Base-by-base conservation (phyloP, 2,888 invertebrate genomes). In the Drosophila infuscata region DNA sequence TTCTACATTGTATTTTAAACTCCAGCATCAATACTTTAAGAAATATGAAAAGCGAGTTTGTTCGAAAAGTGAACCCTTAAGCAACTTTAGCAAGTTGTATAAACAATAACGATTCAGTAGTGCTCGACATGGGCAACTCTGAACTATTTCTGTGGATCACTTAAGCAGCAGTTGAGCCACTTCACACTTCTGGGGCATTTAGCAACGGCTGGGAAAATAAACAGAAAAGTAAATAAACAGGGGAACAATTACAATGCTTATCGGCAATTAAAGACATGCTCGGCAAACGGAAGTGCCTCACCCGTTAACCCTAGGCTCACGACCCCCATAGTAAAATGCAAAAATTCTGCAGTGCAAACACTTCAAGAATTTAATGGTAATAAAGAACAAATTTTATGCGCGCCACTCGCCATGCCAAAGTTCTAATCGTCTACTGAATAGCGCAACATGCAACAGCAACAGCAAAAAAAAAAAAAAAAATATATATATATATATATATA, bases 231-330 rank as follows among this genome's bases (percentile, higher is more conserved):
- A 74, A 83, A 77, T 63, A 87, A 87, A 75, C 75, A 83, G 67
- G 72, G 58, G 70, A 86, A 62, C 74, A 89, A 87, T 84, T 83
- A 71, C 70, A 65, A 57, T 60, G 64, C 70, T 83, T 84, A 84
- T 83, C 67, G 82, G 54, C 84, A 89, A 84, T 89, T 87, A 84
- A 74, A 83, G 71, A 67, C 82, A 65, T 73, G 68, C 68, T 53
- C 54, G 30, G 20, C 11, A 51, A 62, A 53, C 70, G 76, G 66
- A 69, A 69, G 66, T 54, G 49, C 51, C 48, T 41, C 29, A 12
- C 54, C 29, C 29, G 6, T 38, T 17, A 17, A 29, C 36, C 29
- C 56, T n/a, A 41, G 30, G 12, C 30, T 2, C 29, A 17, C 17
- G 29, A 11, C 29, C 29, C 29, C 60, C 62, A 73, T 64, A 35